These are phyloP conservation scores for Pelusios castaneus DNA, from an alignment of 2,113 vertebrate genomes.

Conservation along the genomic window DNA sequence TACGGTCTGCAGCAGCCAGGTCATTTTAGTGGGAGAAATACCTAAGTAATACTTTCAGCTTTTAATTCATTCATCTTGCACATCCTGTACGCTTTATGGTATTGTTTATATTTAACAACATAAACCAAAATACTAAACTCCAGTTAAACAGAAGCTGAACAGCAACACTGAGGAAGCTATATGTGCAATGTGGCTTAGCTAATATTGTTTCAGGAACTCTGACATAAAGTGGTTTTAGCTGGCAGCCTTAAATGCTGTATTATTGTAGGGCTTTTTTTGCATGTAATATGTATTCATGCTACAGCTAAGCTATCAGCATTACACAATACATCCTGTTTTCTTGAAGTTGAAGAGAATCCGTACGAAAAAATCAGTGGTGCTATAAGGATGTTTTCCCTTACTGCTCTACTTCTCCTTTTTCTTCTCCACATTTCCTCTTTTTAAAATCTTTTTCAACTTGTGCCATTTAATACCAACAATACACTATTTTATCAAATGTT, in stretches of 20 bases:
- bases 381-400: background rate
- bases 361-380: background rate
- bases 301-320: background rate
- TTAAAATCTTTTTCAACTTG: background rate
- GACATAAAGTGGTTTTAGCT: background rate
- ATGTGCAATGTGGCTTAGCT: fast-evolving
- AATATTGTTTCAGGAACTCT: background rate
- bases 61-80: background rate
- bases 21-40: background rate
- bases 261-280: background rate
- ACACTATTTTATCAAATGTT: slow-evolving; percentile 39
- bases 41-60: slow-evolving; percentile 10
- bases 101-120: background rate
- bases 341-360: background rate
- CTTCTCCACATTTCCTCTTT: background rate
- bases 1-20: background rate
- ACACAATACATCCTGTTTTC: background rate
- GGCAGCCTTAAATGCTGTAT: background rate
- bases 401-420: background rate
- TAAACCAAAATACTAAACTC: background rate
- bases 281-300: background rate
- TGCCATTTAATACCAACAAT: background rate
- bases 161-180: background rate
- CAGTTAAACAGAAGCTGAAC: background rate
- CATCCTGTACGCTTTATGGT: fast-evolving